Conservation (phyloP, 1,140 invertebrate species). For the Hylaeus anthracinus region DNA sequence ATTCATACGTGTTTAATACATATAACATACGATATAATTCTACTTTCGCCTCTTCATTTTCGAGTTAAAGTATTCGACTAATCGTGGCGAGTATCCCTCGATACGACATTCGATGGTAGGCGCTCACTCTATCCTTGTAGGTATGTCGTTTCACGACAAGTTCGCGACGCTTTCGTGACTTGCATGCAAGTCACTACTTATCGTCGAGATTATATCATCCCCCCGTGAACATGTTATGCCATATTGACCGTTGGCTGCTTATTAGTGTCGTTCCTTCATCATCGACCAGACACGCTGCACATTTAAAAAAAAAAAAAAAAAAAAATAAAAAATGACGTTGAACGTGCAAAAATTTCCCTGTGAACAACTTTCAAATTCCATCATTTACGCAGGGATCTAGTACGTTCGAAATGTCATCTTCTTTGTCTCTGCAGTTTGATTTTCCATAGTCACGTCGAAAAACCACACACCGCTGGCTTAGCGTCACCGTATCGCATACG, state of each 20-base stretch:
- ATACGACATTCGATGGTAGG: not conserved
- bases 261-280: slow-evolving; percentile 61
- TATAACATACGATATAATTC: not conserved
- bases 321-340: too few species aligned
- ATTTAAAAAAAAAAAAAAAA: not conserved
- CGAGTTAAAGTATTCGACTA: not conserved
- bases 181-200: slow-evolving; percentile 61
- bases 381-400: too few species aligned
- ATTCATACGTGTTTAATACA: too few species aligned
- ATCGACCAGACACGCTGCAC: slow-evolving; percentile 49
- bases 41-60: not conserved
- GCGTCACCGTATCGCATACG: not conserved
- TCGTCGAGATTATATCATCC: slow-evolving; percentile 62
- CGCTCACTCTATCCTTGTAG: slow-evolving; percentile 32
- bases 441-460: not conserved
- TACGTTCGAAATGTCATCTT: not conserved
- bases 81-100: slow-evolving; percentile 21
- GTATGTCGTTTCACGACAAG: slow-evolving; percentile 52
- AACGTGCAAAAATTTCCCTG: not conserved
- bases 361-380: too few species aligned
- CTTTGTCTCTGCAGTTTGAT: not conserved
- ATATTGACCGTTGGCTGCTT: slow-evolving; percentile 54
- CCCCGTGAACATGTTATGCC: slow-evolving; percentile 51
- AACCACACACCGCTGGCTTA: not conserved
- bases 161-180: slow-evolving; percentile 60